Base-by-base conservation (phyloP, 2,888 invertebrate genomes). In the Chalcosyrphus nemorum region DNA sequence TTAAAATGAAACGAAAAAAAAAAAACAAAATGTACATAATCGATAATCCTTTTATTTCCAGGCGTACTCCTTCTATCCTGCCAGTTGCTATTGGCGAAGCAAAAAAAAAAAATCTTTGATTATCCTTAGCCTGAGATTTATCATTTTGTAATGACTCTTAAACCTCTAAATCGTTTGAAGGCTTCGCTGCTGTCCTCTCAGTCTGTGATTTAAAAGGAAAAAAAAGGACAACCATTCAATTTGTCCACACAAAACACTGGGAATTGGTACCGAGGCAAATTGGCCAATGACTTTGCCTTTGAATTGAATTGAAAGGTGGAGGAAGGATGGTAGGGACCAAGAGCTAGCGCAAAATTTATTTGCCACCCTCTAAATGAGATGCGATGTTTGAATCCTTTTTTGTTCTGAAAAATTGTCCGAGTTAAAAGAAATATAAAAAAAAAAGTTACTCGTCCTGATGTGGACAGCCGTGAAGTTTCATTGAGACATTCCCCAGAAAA, bases 211-310 rank as follows among this genome's bases (percentile, higher is more conserved):
- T n/a, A 17, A 2, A 27, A 5, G 27, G 27, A 27, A 27, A 32
- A 38, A 72, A 72, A 65, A 65, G 74, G 74, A 65, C 74, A 74
- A 74, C 74, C 74, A 45, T 65, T 74, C 63, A 74, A 74, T 74
- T 74, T 63, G 63, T 63, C 24, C 63, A 15, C 35, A 74, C 74
- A 74, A 74, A 74, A 65, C 63, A 56, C 63, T 63, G 43, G 24
- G 74, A 63, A 74, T 63, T 32, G 74, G 63, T 74, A 32, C 74
- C 56, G n/a, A 56, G 54, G 63, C 52, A 74, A 72, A 72, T 72
- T 63, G 61, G 56, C 19, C 45, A 54, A 56, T 56, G 54, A 54
- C 54, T 74, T 52, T 54, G 19, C 43, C 32, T 47, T 54, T 63
- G 54, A 74, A 65, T 74, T 41, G 71, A 41, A 57, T 15, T 59